phyloP scores from a whole-genome alignment of 2,797 vertebrate species.

The Gymnodraco acuticeps region DNA sequence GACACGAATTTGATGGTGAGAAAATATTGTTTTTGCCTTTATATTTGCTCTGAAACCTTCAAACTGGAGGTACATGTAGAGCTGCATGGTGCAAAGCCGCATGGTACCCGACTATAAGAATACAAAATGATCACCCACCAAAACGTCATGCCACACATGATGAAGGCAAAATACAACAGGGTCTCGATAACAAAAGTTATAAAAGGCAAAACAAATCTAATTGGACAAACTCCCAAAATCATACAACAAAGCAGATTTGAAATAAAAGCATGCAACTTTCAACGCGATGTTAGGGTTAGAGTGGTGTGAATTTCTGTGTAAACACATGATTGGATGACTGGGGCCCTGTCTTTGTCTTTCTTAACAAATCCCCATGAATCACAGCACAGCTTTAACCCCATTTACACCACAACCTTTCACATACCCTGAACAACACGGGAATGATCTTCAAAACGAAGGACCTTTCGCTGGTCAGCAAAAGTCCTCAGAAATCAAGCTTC shows the following conservation, averaged over 20 bases:
- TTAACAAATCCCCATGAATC: slow-evolving; percentile 79
- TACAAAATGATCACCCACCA: slow-evolving; percentile 86
- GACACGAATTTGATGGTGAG: slow-evolving; percentile 85
- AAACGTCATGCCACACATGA: slow-evolving; percentile 94
- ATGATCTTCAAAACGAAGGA: slow-evolving; percentile 53
- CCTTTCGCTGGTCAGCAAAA: not conserved
- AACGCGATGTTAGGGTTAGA: slow-evolving; percentile 89
- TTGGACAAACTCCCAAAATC: slow-evolving; percentile 57
- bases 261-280: slow-evolving; percentile 88
- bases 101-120: slow-evolving; percentile 49
- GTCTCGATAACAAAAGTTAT: slow-evolving; percentile 69
- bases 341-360: slow-evolving; percentile 89
- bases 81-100: slow-evolving; percentile 55
- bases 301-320: slow-evolving; percentile 98
- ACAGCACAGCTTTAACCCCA: slow-evolving; percentile 67
- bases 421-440: slow-evolving; percentile 73
- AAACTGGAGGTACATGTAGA: slow-evolving; percentile 81
- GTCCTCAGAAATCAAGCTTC: no score
- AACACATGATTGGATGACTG: slow-evolving; percentile 93
- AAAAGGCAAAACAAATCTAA: slow-evolving; percentile 64
- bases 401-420: slow-evolving; percentile 66
- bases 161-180: slow-evolving; percentile 90
- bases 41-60: slow-evolving; percentile 76
- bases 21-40: slow-evolving; percentile 92
- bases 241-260: slow-evolving; percentile 43